phyloP scores from a whole-genome alignment of 1,140 invertebrate species.

The Ips typographus region DNA sequence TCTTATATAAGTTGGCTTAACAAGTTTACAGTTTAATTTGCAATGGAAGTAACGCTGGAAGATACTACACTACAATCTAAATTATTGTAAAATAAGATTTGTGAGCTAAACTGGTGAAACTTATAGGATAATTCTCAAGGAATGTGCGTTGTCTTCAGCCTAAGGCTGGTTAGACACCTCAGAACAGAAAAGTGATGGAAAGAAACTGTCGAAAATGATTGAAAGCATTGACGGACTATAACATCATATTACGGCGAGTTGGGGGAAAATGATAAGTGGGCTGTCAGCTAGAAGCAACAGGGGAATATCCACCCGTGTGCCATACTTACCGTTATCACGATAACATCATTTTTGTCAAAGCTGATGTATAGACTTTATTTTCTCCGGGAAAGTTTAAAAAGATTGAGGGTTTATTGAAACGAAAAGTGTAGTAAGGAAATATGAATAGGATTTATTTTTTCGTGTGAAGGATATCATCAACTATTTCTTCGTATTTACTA shows the following conservation, averaged over 20 bases:
- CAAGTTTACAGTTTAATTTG: too few species aligned
- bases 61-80: not conserved
- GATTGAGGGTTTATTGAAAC: not conserved
- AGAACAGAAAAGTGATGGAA: constrained; percentile 38
- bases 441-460: too few species aligned
- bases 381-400: constrained; percentile 1
- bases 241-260: constrained; percentile 49
- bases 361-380: constrained; percentile 16
- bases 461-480: too few species aligned
- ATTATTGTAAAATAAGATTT: too few species aligned
- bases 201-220: constrained; percentile 48
- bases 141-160: too few species aligned
- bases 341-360: constrained; percentile 39
- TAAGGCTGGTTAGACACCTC: too few species aligned
- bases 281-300: constrained; percentile 42
- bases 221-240: constrained; percentile 49
- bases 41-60: not conserved
- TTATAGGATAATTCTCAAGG: too few species aligned
- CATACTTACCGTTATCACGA: constrained; percentile 37
- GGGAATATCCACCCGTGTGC: constrained; percentile 40
- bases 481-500: too few species aligned
- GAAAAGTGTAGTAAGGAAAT: too few species aligned
- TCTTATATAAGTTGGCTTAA: not conserved
- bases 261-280: constrained; percentile 48
- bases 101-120: too few species aligned